Conservation (phyloP, 1,140 invertebrate genomes). For the Dreissena rostriformis region DNA sequence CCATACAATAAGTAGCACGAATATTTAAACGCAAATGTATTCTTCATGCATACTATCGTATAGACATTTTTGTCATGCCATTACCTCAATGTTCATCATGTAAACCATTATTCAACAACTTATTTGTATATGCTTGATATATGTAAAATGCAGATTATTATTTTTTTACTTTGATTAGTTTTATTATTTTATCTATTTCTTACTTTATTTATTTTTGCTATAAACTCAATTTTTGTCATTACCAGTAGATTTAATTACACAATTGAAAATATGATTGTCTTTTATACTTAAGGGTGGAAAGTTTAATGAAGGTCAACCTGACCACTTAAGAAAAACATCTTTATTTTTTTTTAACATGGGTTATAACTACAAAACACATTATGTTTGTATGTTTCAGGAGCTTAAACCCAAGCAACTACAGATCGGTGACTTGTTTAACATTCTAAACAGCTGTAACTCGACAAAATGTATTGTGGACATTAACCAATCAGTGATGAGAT, state of each 20-base stretch:
- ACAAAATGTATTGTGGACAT: neutral
- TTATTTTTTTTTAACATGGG: neutral
- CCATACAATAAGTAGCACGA: too few species aligned
- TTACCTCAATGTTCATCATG: too few species aligned
- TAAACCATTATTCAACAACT: too few species aligned
- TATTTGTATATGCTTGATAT: too few species aligned
- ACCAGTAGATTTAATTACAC: neutral
- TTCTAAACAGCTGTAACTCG: slow-evolving; percentile 7
- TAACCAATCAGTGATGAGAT: neutral
- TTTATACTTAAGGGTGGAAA: neutral
- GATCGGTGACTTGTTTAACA: slow-evolving; percentile 65
- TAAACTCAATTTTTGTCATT: slow-evolving; percentile 7
- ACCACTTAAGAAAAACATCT: neutral
- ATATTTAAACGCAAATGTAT: too few species aligned
- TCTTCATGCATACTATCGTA: too few species aligned
- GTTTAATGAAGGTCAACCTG: neutral
- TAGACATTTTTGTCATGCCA: too few species aligned
- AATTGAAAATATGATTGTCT: neutral
- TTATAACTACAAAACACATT: neutral
- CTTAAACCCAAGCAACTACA: slow-evolving; percentile 73
- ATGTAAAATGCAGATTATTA: too few species aligned
- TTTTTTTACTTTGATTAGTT: too few species aligned
- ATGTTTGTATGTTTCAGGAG: slow-evolving; percentile 66
- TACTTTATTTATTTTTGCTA: neutral
- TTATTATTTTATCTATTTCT: neutral